phyloP scores from a whole-genome alignment of 2,113 vertebrate species.

The Eonycteris spelaea region DNA sequence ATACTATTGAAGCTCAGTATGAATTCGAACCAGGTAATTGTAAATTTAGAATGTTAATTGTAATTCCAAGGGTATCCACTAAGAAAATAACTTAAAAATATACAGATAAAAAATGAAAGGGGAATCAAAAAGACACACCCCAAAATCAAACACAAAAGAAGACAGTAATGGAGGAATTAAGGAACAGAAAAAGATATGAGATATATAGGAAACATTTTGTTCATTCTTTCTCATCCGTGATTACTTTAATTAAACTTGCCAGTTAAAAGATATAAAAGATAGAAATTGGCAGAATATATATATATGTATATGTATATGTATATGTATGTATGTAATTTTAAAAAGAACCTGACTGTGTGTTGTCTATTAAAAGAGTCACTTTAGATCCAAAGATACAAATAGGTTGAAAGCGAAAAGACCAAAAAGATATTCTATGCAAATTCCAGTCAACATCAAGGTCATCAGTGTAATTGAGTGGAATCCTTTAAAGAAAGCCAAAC shows the following conservation, averaged over 20 bases:
- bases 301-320: too few species aligned
- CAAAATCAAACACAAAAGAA: neutral
- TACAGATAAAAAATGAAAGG: neutral
- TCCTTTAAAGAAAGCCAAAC: conserved; percentile 34
- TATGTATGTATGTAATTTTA: too few species aligned
- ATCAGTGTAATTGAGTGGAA: conserved; percentile 48
- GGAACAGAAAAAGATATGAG: neutral
- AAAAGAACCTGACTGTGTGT: neutral
- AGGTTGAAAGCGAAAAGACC: neutral
- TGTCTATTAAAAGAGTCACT: neutral
- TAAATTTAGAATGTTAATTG: neutral
- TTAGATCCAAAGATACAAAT: neutral
- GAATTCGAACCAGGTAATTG: neutral
- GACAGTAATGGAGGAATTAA: neutral
- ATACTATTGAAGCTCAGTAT: neutral
- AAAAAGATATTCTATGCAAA: neutral
- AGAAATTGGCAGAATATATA: neutral
- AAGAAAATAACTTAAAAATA: neutral
- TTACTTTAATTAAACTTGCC: neutral
- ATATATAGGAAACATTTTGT: neutral
- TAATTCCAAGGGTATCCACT: neutral
- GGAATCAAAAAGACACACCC: neutral
- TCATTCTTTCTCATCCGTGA: neutral
- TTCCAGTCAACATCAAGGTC: neutral
- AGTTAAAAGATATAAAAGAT: neutral